Percentiles rank a stretch among this genome's conserved stretches.
Evolutionary conservation across 2,888 invertebrate genomes (phyloP).

Genomic region (Gnatocerus cornutus): DNA sequence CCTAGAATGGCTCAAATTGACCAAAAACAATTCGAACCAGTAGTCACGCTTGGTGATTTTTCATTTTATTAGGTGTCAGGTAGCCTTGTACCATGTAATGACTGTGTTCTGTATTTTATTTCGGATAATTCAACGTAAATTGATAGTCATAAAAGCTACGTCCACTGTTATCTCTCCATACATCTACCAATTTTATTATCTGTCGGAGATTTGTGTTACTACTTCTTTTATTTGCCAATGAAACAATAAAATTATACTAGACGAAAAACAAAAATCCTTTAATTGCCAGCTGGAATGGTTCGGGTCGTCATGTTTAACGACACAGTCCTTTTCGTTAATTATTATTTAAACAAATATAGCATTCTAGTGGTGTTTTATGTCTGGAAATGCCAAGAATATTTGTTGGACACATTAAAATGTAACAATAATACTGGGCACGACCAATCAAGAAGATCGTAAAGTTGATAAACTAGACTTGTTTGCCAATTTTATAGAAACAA

Average conservation of each 20-base stretch:
- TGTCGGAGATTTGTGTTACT: constrained; percentile 2
- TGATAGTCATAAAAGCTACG: constrained; percentile 22
- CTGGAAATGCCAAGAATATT: constrained; percentile 29
- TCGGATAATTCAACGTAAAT: constrained; percentile 21
- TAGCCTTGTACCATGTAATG: constrained; percentile 31
- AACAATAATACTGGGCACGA: neutral
- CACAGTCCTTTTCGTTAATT: constrained; percentile 18
- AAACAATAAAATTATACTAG: constrained; percentile 32
- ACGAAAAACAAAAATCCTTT: constrained; percentile 11
- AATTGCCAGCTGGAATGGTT: constrained; percentile 17
- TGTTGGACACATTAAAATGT: constrained; percentile 29
- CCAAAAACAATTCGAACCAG: constrained; percentile 12
- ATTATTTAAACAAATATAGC: constrained; percentile 19
- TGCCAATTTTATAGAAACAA: neutral
- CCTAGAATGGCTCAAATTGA: constrained; percentile 3
- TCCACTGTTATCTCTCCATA: constrained; percentile 12
- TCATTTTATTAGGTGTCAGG: constrained; percentile 32
- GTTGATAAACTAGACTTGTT: neutral
- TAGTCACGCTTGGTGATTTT: constrained; percentile 6
- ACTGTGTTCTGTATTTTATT: constrained; percentile 30
- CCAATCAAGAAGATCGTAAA: constrained; percentile 10
- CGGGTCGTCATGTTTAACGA: constrained; percentile 25
- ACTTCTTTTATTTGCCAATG: constrained; percentile 3
- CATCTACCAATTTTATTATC: constrained; percentile 6
- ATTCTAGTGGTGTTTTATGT: constrained; percentile 20